Evolutionary conservation across 2,113 vertebrate species (phyloP).

Genomic region (Dasypus novemcinctus): DNA sequence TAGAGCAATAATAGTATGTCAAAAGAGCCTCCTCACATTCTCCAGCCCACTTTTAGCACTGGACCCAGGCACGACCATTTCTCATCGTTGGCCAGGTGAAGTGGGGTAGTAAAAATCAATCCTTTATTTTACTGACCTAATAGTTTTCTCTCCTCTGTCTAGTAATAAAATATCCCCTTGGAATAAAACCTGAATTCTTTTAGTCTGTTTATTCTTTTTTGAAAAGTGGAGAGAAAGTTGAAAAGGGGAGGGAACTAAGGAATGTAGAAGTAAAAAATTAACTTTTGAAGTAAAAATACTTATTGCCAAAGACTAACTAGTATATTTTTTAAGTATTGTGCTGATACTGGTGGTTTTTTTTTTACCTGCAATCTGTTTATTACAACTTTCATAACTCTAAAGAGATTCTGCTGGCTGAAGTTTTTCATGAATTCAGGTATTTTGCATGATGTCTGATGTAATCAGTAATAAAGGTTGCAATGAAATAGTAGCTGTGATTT

Average conservation of each 20-base stretch:
- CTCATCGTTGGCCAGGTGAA: background rate
- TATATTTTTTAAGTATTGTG: background rate
- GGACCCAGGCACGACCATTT: background rate
- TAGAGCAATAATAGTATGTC: background rate
- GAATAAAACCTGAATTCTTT: slow-evolving; percentile 49
- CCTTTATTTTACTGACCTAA: background rate
- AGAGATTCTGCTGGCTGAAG: background rate
- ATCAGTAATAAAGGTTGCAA: slow-evolving; percentile 93
- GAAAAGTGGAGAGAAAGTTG: background rate
- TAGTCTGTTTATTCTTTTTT: slow-evolving; percentile 21
- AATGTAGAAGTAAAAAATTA: slow-evolving; percentile 60
- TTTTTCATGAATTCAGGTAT: slow-evolving; percentile 90
- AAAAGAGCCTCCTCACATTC: background rate
- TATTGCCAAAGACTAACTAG: background rate
- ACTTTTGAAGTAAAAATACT: slow-evolving; percentile 53
- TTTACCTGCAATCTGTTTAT: background rate
- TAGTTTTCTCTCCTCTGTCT: background rate
- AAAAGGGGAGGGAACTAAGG: background rate
- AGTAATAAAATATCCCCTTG: slow-evolving; percentile 29
- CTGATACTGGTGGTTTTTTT: background rate
- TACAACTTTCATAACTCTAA: background rate
- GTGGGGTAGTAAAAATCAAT: background rate
- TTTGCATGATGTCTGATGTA: slow-evolving; percentile 98
- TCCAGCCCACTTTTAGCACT: background rate
- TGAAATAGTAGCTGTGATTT: slow-evolving; percentile 98